These are phyloP conservation scores for Campylorhamphus procurvoides DNA, from an alignment of 2,113 vertebrate species.

Conservation along the genomic window DNA sequence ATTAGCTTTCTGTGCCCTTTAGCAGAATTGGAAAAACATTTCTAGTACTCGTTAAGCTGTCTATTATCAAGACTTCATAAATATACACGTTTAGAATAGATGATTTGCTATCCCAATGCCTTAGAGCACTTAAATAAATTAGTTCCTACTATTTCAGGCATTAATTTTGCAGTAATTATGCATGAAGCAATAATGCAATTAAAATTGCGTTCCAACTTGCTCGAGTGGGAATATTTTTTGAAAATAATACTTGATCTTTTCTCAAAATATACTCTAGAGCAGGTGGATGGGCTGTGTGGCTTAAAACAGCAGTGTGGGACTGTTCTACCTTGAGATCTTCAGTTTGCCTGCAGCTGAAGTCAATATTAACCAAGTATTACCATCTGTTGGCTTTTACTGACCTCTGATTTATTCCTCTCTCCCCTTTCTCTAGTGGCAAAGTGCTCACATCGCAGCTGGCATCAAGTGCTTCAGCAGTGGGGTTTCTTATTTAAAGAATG, in stretches of 20 bases:
- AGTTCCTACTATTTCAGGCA: slow-evolving; percentile 51
- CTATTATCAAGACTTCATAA: slow-evolving; percentile 68
- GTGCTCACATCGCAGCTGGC: slow-evolving; percentile 23
- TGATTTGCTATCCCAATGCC: slow-evolving; percentile 43
- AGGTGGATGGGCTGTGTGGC: neutral
- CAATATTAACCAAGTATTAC: slow-evolving; percentile 8
- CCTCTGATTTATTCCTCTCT: neutral
- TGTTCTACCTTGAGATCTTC: neutral
- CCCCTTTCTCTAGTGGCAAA: neutral
- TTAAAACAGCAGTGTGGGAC: neutral
- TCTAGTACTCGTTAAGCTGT: slow-evolving; percentile 59
- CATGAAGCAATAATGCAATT: slow-evolving; percentile 58
- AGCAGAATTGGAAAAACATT: slow-evolving; percentile 45
- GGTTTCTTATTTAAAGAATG: neutral
- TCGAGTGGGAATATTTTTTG: neutral
- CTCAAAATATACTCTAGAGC: slow-evolving; percentile 36
- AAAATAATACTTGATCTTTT: slow-evolving; percentile 20
- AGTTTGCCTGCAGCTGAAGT: neutral
- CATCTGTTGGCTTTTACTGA: slow-evolving; percentile 33
- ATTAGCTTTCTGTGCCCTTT: slow-evolving; percentile 56
- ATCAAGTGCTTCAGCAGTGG: neutral
- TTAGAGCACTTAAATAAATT: slow-evolving; percentile 68
- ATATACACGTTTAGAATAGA: slow-evolving; percentile 52
- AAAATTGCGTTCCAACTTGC: slow-evolving; percentile 35
- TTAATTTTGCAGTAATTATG: slow-evolving; percentile 61